Base-by-base conservation (phyloP, 1,140 invertebrate species). In the Papilio xuthus region DNA sequence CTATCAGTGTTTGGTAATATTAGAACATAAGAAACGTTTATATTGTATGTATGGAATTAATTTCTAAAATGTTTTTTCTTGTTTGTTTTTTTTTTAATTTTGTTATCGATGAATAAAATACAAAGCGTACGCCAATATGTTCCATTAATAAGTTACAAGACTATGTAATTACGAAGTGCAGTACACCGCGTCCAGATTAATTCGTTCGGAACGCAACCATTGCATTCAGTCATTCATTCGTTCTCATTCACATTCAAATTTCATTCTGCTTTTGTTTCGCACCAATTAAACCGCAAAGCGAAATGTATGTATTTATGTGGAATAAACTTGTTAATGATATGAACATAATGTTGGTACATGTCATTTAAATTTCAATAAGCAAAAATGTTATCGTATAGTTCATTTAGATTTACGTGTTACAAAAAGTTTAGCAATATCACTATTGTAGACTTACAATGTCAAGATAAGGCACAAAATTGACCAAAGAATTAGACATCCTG, bases 121-220 rank as follows among this genome's bases (percentile, higher is more conserved):
- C 12, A 42, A 20, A 67, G 67, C 71, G 79, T 74, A 77, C 76
- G 69, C 69, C 70, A 69, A 56, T 78, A 77, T 44, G 77, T 79
- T 23, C 75, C 41, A n/a, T 37, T 70, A 78, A 76, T 53, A 82
- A 63, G 50, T 74, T 73, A 56, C 47, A 32, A 79, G 47, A 26
- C 6, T 77, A 56, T 42, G 50, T 79, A 83, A 83, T 83, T 78
- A 83, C 32, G 13, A 69, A 42, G 69, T 18, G 63, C 67, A 81
- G 77, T 71, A 60, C 32, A 60, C 73, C 82, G 63, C 63, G 67
- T 56, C 78, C 37, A 44, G 23, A 20, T 60, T 42, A 42, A 79
- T 67, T 75, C 76, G 37, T 44, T 23, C 69, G 56, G 76, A 79
- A 78, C 82, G 63, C 69, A 13, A 28, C 53, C 70, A 78, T 70